These are phyloP conservation scores for Ophraella communa DNA, from an alignment of 2,888 invertebrate species.

Conservation along the genomic window DNA sequence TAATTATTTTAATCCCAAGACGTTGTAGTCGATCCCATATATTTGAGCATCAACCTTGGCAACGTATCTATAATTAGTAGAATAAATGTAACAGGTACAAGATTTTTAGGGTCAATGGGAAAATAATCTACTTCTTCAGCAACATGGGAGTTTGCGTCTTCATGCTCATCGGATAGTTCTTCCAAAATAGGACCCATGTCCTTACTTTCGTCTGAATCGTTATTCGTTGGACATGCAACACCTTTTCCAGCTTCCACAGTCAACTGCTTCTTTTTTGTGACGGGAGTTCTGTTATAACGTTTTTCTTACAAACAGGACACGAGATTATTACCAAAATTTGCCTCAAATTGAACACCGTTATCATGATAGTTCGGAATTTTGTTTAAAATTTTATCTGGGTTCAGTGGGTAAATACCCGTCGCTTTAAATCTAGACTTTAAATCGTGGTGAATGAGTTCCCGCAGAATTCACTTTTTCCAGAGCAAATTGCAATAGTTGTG, in stretches of 20 bases:
- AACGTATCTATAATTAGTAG: constrained; percentile 19
- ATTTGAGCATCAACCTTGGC: no score
- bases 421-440: constrained; percentile 24
- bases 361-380: constrained; percentile 28
- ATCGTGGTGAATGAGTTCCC: constrained; percentile 25
- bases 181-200: constrained; percentile 18
- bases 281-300: constrained; percentile 30
- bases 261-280: constrained; percentile 27
- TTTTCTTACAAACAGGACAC: constrained; percentile 33
- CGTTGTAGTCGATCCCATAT: background rate
- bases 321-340: constrained; percentile 26
- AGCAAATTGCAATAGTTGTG: background rate
- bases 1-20: constrained; percentile 5
- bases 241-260: constrained; percentile 1
- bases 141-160: constrained; percentile 25
- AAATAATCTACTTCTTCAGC: constrained; percentile 30
- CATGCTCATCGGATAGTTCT: constrained; percentile 20
- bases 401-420: constrained; percentile 16
- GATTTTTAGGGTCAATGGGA: constrained; percentile 23
- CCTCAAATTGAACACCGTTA: constrained; percentile 22
- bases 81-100: constrained; percentile 32
- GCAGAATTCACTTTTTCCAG: constrained; percentile 30
- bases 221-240: constrained; percentile 16
- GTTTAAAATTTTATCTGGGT: constrained; percentile 27
- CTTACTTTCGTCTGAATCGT: constrained; percentile 24